Percentiles rank a stretch among this genome's conserved stretches.
Evolutionary conservation across 2,888 invertebrate species (phyloP).

Genomic region (Zygothrica quintamaculata): DNA sequence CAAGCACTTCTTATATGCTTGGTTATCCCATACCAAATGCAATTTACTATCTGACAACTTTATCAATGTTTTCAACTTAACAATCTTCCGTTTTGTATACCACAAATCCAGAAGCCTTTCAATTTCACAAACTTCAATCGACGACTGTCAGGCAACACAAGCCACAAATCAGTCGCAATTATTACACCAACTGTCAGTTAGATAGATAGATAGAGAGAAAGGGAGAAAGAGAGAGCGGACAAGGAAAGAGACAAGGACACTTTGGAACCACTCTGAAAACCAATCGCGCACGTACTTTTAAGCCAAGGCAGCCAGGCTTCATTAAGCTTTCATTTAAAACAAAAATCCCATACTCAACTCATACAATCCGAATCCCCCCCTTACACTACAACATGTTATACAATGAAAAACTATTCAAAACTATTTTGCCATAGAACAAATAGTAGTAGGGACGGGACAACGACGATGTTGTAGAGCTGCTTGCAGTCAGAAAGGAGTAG

Average conservation of each 20-base stretch:
- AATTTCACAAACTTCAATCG: conserved; percentile 43
- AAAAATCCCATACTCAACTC: conserved; percentile 36
- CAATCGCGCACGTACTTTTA: conserved; percentile 33
- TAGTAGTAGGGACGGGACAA: conserved; percentile 28
- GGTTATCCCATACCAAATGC: not conserved
- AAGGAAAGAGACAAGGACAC: conserved; percentile 1
- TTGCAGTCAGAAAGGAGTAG: conserved; percentile 1
- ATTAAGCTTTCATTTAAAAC: conserved; percentile 81
- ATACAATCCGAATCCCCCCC: too few relatives aligned
- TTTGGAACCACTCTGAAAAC: conserved; percentile 14
- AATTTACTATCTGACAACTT: not conserved
- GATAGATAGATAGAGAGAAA: not conserved
- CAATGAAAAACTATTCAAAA: conserved; percentile 78
- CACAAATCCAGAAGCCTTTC: conserved; percentile 27
- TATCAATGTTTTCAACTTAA: conserved; percentile 1
- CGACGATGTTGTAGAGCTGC: too few relatives aligned
- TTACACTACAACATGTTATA: too few relatives aligned
- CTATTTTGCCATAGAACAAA: conserved; percentile 72
- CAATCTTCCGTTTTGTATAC: conserved; percentile 10
- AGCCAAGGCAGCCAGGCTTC: conserved; percentile 53
- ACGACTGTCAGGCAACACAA: conserved; percentile 17
- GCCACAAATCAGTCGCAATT: conserved; percentile 71
- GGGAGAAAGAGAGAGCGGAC: not conserved
- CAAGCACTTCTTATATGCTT: not conserved
- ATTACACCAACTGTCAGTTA: conserved; percentile 48